phyloP scores from a whole-genome alignment of 2,113 vertebrate genomes.

The Ochotona princeps region DNA sequence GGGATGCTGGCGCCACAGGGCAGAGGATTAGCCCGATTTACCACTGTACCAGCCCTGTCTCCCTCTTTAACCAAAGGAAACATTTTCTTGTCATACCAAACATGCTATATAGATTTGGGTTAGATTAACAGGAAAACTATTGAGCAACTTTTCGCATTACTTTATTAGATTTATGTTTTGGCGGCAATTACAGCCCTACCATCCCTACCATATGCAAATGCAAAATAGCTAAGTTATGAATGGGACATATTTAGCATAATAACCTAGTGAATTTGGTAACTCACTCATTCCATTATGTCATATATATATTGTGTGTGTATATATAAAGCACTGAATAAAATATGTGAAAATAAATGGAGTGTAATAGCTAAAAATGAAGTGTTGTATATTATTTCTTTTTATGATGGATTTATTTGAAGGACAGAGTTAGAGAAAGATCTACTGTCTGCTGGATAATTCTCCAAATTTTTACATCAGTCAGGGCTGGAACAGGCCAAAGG shows the following conservation, averaged over 20 bases:
- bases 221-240: conserved; percentile 35
- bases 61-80: no score
- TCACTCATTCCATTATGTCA: not conserved
- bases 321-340: not conserved
- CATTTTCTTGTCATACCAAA: not conserved
- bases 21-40: no score
- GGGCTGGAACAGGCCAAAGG: no score
- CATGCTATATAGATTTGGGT: not conserved
- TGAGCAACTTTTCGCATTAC: not conserved
- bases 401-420: no score
- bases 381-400: not conserved
- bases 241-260: conserved; percentile 15
- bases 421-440: no score
- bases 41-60: no score
- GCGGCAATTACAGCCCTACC: not conserved
- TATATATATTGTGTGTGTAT: not conserved
- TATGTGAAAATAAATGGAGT: not conserved
- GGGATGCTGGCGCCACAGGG: no score
- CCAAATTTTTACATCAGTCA: no score
- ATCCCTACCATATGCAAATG: not conserved
- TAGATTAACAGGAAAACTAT: not conserved
- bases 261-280: not conserved
- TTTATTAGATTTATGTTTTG: conserved; percentile 26
- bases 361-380: not conserved
- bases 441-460: no score